Conservation (phyloP, 2,113 vertebrate genomes). For the Hippocampus guttulatus region DNA sequence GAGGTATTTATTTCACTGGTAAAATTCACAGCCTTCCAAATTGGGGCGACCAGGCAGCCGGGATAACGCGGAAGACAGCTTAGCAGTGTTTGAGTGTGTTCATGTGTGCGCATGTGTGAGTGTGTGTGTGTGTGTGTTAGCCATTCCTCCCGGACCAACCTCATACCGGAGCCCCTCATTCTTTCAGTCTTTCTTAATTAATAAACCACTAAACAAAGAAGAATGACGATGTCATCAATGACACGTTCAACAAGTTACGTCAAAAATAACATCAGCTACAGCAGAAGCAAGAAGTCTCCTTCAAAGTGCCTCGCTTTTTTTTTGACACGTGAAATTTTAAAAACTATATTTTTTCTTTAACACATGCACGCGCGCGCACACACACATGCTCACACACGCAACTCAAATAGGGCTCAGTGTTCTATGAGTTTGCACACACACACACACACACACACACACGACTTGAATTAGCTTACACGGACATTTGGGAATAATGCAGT, state of each 20-base stretch:
- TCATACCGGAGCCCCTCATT: neutral
- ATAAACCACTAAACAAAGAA: slow-evolving; percentile 19
- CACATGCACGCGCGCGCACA: slow-evolving; percentile 23
- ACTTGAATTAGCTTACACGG: slow-evolving; percentile 79
- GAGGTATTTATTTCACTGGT: slow-evolving; percentile 73
- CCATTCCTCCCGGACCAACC: neutral
- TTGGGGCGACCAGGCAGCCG: slow-evolving; percentile 59
- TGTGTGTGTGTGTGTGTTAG: slow-evolving; percentile 37
- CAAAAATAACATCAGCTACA: slow-evolving; percentile 65
- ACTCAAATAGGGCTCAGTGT: slow-evolving; percentile 72
- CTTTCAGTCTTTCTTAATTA: slow-evolving; percentile 15
- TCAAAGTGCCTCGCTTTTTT: slow-evolving; percentile 65
- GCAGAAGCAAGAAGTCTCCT: slow-evolving; percentile 70
- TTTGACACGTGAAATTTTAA: slow-evolving; percentile 60
- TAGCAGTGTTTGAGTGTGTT: slow-evolving; percentile 28
- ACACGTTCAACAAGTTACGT: slow-evolving; percentile 50
- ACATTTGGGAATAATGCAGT: slow-evolving; percentile 68
- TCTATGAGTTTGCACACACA: slow-evolving; percentile 47
- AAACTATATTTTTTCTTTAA: slow-evolving; percentile 36
- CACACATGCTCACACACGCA: slow-evolving; percentile 35
- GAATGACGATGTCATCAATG: slow-evolving; percentile 32
- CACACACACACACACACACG: neutral
- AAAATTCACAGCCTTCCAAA: slow-evolving; percentile 66
- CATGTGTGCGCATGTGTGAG: slow-evolving; percentile 12
- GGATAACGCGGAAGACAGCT: slow-evolving; percentile 70